A percentile compares a stretch with the other conserved stretches of the same genome.
Evolutionary conservation across 2,797 vertebrate genomes (phyloP).

Genomic region (Acomys russatus): DNA sequence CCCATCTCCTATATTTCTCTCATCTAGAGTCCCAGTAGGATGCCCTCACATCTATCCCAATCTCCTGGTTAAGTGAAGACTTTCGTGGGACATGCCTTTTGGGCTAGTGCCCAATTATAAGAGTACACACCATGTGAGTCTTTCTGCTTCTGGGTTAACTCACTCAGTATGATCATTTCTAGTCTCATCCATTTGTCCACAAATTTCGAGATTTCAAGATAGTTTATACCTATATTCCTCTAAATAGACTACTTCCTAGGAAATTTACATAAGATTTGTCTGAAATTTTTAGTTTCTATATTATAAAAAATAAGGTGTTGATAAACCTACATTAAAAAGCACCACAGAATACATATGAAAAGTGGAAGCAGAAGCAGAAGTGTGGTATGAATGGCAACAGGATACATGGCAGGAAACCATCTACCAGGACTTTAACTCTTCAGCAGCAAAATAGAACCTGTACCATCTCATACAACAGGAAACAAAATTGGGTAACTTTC

Average conservation of each 20-base stretch:
- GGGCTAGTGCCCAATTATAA: too few species aligned
- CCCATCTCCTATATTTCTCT: too few species aligned
- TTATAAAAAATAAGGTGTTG: slow-evolving; percentile 17
- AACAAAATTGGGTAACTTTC: background rate
- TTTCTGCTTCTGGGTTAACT: too few species aligned
- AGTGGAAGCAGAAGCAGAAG: background rate
- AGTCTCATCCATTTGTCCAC: too few species aligned
- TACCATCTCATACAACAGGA: background rate
- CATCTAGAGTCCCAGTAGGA: too few species aligned
- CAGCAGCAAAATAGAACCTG: slow-evolving; percentile 10
- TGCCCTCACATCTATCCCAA: too few species aligned
- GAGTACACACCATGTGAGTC: too few species aligned
- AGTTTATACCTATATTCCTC: background rate
- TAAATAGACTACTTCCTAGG: background rate
- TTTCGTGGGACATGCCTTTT: too few species aligned
- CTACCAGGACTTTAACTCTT: background rate
- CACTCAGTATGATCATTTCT: too few species aligned
- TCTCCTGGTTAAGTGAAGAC: too few species aligned
- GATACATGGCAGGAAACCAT: background rate
- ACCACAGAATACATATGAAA: background rate
- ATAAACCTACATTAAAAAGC: background rate
- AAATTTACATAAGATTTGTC: background rate
- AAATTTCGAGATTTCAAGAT: slow-evolving; percentile 53
- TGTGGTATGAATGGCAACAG: background rate
- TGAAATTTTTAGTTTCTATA: background rate